phyloP scores from a whole-genome alignment of 2,113 vertebrate species.

The Chaetodon auriga region DNA sequence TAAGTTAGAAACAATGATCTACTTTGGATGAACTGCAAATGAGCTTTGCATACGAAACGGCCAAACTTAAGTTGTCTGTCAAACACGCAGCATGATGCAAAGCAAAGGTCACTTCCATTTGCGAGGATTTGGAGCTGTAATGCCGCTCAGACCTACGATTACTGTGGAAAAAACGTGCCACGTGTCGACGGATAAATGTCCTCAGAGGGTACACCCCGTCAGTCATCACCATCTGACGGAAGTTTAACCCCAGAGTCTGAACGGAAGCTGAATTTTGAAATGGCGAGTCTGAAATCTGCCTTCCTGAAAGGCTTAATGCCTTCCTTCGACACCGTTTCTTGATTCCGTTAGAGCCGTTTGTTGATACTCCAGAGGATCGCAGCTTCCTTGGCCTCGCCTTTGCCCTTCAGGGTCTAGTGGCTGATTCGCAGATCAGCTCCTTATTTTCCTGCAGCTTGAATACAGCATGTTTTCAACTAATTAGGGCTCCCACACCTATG shows the following conservation, averaged over 20 bases:
- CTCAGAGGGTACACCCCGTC: conserved; percentile 31
- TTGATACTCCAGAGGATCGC: conserved; percentile 46
- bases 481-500: conserved; percentile 55
- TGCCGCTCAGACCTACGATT: conserved; percentile 48
- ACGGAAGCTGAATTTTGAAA: conserved; percentile 6
- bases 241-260: conserved; percentile 23
- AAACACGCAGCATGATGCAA: conserved; percentile 56
- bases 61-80: conserved; percentile 54
- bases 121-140: conserved; percentile 61
- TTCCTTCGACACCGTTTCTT: conserved; percentile 38
- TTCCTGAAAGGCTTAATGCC: conserved; percentile 48
- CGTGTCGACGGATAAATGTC: conserved; percentile 44
- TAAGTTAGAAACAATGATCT: conserved; percentile 69
- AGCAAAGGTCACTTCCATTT: conserved; percentile 73
- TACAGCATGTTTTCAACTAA: conserved; percentile 60
- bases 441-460: conserved; percentile 39
- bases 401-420: conserved; percentile 51
- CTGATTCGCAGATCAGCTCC: conserved; percentile 53
- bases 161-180: conserved; percentile 29
- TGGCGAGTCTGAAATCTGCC: conserved; percentile 4
- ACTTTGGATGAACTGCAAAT: conserved; percentile 58
- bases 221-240: conserved; percentile 16
- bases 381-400: conserved; percentile 32
- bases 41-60: conserved; percentile 52
- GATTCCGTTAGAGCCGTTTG: conserved; percentile 28